Percentiles rank a stretch among this genome's conserved stretches.
These are phyloP conservation scores for Xiphophorus couchianus DNA, from an alignment of 2,113 vertebrate species.

Conservation along the genomic window DNA sequence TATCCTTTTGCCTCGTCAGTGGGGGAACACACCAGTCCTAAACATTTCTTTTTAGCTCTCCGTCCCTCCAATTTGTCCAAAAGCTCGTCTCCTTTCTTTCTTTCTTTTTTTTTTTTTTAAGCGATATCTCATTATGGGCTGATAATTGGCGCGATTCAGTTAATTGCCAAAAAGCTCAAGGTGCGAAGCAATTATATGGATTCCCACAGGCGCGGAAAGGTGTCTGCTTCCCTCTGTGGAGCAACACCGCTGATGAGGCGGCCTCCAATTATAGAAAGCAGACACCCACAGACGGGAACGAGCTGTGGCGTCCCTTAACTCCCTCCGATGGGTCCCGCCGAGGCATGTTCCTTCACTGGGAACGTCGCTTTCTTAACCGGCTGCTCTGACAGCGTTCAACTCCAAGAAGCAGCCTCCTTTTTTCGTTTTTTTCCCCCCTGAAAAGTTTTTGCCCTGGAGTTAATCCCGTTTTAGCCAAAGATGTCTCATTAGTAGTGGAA, in stretches of 20 bases:
- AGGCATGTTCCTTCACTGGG: conserved; percentile 11
- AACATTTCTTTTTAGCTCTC: conserved; percentile 13
- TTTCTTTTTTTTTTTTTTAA: conserved; percentile 22
- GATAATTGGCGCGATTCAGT: conserved; percentile 77
- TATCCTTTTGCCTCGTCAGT: conserved; percentile 49
- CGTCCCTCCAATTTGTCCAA: conserved; percentile 62
- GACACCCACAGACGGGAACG: conserved; percentile 50
- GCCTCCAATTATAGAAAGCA: conserved; percentile 69
- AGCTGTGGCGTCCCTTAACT: conserved; percentile 12
- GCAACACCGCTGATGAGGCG: conserved; percentile 64
- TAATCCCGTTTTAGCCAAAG: not conserved
- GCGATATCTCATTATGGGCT: conserved; percentile 71
- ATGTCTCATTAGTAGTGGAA: not conserved
- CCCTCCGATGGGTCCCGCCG: conserved; percentile 23
- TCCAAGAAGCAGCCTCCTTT: not conserved
- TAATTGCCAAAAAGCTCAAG: conserved; percentile 75
- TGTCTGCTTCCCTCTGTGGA: conserved; percentile 67
- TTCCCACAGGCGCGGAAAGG: conserved; percentile 68
- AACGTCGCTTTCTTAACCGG: conserved; percentile 22
- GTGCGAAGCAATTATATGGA: conserved; percentile 74
- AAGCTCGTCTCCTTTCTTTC: conserved; percentile 48
- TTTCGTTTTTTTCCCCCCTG: not conserved
- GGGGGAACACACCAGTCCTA: conserved; percentile 32
- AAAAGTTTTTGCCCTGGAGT: not conserved
- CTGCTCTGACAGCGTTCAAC: conserved; percentile 2